phyloP scores from a whole-genome alignment of 2,797 vertebrate species.

The Centropyge bicolor region DNA sequence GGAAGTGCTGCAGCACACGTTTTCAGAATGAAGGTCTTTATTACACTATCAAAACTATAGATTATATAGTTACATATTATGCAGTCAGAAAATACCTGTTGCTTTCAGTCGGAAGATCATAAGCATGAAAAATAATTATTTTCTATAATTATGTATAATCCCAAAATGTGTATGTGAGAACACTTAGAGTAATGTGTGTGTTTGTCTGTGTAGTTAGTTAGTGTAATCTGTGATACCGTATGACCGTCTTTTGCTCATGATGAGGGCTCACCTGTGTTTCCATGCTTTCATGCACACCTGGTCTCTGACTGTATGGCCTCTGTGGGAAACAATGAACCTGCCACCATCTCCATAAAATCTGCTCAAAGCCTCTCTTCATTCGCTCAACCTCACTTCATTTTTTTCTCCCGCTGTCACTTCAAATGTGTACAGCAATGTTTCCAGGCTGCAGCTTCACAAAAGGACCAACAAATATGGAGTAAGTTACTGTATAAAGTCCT shows the following conservation, averaged over 20 bases:
- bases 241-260: conserved; percentile 8
- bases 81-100: background rate
- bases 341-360: conserved; percentile 34
- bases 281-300: conserved; percentile 64
- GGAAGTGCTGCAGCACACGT: background rate
- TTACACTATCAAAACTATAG: background rate
- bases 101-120: background rate
- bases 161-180: background rate
- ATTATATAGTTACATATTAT: background rate
- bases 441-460: conserved; percentile 32
- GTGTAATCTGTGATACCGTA: conserved; percentile 19
- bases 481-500: conserved; percentile 7
- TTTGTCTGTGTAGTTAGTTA: background rate
- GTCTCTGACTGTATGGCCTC: conserved; percentile 36
- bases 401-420: conserved; percentile 24
- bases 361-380: conserved; percentile 48
- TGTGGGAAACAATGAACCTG: conserved; percentile 40
- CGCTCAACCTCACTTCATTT: conserved; percentile 6
- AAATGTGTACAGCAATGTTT: conserved; percentile 36
- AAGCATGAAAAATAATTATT: background rate
- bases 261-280: conserved; percentile 67
- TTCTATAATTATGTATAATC: background rate
- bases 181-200: background rate
- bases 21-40: background rate
- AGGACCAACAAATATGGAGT: conserved; percentile 17